These are phyloP conservation scores for Trichopria drosophilae DNA, from an alignment of 2,888 invertebrate species.

Conservation along the genomic window DNA sequence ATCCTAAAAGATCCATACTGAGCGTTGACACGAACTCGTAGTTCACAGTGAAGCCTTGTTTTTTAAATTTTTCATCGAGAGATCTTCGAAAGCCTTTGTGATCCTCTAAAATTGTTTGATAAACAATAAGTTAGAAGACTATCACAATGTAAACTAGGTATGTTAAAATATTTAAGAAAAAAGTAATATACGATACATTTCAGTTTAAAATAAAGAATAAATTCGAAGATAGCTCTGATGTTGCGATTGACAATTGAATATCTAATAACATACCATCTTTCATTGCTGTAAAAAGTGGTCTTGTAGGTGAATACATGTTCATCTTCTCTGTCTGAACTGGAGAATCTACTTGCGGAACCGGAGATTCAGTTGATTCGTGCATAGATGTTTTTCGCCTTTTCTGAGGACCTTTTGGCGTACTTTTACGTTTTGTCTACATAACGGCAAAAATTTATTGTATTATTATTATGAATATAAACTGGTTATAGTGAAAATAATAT, in stretches of 20 bases:
- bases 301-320: constrained; percentile 36
- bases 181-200: no score
- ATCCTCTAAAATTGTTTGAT: constrained; percentile 38
- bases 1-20: constrained; percentile 44
- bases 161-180: background rate
- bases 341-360: constrained; percentile 35
- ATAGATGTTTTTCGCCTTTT: no score
- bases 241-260: constrained; percentile 21
- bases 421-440: background rate
- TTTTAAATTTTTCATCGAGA: constrained; percentile 39
- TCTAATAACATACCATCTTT: constrained; percentile 36
- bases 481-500: background rate
- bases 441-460: background rate
- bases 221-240: no score
- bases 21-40: constrained; percentile 43
- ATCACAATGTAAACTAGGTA: background rate
- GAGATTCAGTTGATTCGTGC: constrained; percentile 32
- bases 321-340: constrained; percentile 37
- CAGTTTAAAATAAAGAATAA: constrained; percentile 10
- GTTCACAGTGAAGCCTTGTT: constrained; percentile 27
- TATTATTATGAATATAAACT: background rate
- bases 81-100: constrained; percentile 40
- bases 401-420: no score
- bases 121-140: background rate
- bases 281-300: constrained; percentile 34